Conservation (phyloP, 2,797 vertebrate species). For the Meriones psammophilus region DNA sequence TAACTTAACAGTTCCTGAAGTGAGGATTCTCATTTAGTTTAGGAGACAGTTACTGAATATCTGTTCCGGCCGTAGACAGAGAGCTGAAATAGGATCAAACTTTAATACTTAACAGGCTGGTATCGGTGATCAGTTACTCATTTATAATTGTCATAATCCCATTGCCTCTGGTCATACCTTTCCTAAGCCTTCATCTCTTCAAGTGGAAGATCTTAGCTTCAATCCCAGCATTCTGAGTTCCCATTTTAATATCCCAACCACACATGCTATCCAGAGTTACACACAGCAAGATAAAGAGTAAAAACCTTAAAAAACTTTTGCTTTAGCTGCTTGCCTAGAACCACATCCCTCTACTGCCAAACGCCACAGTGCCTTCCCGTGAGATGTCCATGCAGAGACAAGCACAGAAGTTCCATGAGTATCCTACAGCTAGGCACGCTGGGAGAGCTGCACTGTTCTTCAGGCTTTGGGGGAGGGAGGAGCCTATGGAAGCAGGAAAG, state of each 20-base stretch:
- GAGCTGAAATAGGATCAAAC: not conserved
- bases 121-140: not conserved
- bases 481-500: not conserved
- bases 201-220: not conserved
- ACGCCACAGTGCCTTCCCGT: not conserved
- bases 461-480: not conserved
- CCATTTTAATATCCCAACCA: not conserved
- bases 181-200: not conserved
- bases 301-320: not conserved
- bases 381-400: not conserved
- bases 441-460: fast-evolving
- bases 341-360: not conserved
- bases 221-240: not conserved
- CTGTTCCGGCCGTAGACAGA: not conserved
- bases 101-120: not conserved
- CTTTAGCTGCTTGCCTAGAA: not conserved
- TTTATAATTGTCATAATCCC: not conserved
- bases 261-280: not conserved
- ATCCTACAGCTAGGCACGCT: not conserved
- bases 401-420: not conserved
- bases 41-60: constrained; percentile 24
- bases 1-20: constrained; percentile 2
- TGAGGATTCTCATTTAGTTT: constrained; percentile 40
- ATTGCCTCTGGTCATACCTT: not conserved
- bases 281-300: not conserved